These are phyloP conservation scores for Tetragonisca angustula DNA, from an alignment of 2,888 invertebrate species.

Conservation along the genomic window DNA sequence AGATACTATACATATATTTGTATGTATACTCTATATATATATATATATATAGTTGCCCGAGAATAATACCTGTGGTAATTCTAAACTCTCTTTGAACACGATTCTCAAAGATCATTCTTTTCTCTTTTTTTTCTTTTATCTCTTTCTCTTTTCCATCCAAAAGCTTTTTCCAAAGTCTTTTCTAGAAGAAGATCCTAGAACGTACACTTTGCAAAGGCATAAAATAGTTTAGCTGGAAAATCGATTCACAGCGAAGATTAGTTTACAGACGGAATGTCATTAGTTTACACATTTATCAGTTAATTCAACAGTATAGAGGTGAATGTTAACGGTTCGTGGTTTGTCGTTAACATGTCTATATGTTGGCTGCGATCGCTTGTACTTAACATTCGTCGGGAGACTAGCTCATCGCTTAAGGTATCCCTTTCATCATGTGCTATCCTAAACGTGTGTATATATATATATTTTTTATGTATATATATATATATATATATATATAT, in stretches of 20 bases:
- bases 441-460: conserved; percentile 56
- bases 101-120: conserved; percentile 55
- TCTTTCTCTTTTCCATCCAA: conserved; percentile 6
- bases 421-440: conserved; percentile 51
- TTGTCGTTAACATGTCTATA: conserved; percentile 51
- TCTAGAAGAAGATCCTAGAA: conserved; percentile 60
- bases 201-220: conserved; percentile 69
- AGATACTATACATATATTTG: conserved; percentile 44
- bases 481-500: conserved; percentile 58
- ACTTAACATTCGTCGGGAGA: conserved; percentile 78
- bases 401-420: conserved; percentile 76
- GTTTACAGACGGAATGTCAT: conserved; percentile 70
- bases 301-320: conserved; percentile 67
- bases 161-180: conserved; percentile 36
- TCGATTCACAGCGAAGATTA: conserved; percentile 69
- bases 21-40: not conserved
- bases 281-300: conserved; percentile 58
- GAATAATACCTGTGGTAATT: conserved; percentile 55
- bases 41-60: conserved; percentile 45
- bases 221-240: conserved; percentile 65
- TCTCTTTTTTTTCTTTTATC: conserved; percentile 3
- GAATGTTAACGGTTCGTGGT: conserved; percentile 58
- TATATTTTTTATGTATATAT: conserved; percentile 60
- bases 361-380: conserved; percentile 77
- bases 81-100: conserved; percentile 59